Conservation (phyloP, 2,888 invertebrate genomes). For the Nezara viridula region DNA sequence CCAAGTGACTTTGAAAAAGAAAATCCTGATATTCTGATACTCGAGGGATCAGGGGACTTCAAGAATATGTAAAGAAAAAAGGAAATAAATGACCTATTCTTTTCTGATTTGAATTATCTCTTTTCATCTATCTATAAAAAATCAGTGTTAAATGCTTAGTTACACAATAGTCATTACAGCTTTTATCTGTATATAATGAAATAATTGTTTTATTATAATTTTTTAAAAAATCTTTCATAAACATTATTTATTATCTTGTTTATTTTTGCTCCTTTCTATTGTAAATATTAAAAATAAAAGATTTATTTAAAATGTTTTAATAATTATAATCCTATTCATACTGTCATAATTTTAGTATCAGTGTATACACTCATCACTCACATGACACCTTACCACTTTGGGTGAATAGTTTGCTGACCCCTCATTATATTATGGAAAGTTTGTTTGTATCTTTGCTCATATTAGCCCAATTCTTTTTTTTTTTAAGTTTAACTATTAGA, state of each 20-base stretch:
- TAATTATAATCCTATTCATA: neutral
- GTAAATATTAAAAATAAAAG: neutral
- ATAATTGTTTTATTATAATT: neutral
- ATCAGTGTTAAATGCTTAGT: no score
- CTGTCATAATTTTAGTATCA: no score
- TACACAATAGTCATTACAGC: neutral
- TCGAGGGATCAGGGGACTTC: slow-evolving; percentile 82
- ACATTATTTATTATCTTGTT: neutral
- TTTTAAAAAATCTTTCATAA: neutral
- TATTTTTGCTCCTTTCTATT: neutral
- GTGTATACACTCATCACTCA: no score
- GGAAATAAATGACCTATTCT: neutral
- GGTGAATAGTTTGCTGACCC: no score
- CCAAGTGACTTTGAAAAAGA: slow-evolving; percentile 84
- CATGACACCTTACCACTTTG: no score
- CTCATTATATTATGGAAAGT: no score
- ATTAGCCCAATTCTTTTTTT: no score
- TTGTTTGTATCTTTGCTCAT: no score
- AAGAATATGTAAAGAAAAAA: slow-evolving; percentile 76
- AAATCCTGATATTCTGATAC: slow-evolving; percentile 82
- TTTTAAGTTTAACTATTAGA: no score
- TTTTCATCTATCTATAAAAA: no score
- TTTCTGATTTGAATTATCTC: neutral
- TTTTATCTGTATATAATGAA: slow-evolving; percentile 9
- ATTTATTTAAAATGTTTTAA: neutral